These are phyloP conservation scores for Otolemur garnettii DNA, from an alignment of 2,113 vertebrate genomes.

Conservation along the genomic window DNA sequence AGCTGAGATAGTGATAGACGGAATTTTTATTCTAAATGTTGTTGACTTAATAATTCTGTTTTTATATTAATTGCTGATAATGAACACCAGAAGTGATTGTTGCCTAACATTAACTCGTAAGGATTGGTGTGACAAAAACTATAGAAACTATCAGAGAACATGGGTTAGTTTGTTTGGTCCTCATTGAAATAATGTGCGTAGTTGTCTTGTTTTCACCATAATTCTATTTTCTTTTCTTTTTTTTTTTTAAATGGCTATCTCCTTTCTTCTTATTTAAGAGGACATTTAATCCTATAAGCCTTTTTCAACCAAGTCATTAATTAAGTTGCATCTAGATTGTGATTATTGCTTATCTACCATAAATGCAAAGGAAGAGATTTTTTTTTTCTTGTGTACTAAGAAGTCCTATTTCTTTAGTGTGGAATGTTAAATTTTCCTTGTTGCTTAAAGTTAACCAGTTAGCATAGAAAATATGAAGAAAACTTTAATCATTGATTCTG, in stretches of 20 bases:
- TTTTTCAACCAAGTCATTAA: constrained; percentile 41
- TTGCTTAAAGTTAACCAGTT: constrained; percentile 44
- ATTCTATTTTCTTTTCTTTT: not conserved
- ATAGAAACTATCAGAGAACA: not conserved
- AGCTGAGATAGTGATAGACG: not conserved
- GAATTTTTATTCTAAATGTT: constrained; percentile 13
- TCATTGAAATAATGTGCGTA: not conserved
- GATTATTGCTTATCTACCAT: not conserved
- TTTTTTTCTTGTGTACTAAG: not conserved
- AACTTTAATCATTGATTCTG: not conserved
- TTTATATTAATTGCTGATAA: constrained; percentile 37
- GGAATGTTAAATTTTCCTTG: not conserved
- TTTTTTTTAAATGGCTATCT: not conserved
- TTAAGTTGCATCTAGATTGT: not conserved
- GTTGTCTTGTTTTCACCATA: not conserved
- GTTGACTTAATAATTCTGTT: not conserved
- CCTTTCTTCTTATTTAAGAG: not conserved
- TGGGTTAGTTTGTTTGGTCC: constrained; percentile 6
- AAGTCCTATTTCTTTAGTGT: constrained; percentile 22
- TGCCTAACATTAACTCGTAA: not conserved
- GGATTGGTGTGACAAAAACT: not conserved
- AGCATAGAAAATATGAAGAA: constrained; percentile 38
- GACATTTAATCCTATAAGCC: not conserved
- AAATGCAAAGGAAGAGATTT: not conserved
- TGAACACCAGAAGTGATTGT: constrained; percentile 34